phyloP scores from a whole-genome alignment of 2,888 invertebrate genomes.

The Nephrocerus scutellatus region DNA sequence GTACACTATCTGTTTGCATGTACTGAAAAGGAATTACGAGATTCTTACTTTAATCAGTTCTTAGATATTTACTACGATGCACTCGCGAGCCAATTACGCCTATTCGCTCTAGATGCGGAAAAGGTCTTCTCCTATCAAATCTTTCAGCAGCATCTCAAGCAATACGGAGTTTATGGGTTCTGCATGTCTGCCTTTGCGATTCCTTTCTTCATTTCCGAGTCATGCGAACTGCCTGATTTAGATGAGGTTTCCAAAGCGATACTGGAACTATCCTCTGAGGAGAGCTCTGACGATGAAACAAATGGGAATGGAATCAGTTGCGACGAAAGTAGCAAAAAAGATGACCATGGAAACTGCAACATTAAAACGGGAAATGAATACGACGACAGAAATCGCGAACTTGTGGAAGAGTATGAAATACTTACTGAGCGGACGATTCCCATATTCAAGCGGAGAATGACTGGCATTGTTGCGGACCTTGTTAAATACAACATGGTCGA shows the following conservation, averaged over 20 bases:
- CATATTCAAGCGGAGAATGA: slow-evolving; percentile 34
- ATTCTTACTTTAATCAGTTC: slow-evolving; percentile 33
- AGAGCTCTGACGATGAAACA: slow-evolving; percentile 1
- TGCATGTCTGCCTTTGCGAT: slow-evolving; percentile 36
- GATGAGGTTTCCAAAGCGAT: slow-evolving; percentile 34
- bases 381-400: slow-evolving; percentile 21
- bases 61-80: slow-evolving; percentile 32
- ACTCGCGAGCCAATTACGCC: slow-evolving; percentile 23
- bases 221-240: slow-evolving; percentile 33
- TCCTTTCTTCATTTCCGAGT: slow-evolving; percentile 35
- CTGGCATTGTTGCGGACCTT: slow-evolving; percentile 31
- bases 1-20: slow-evolving; percentile 37
- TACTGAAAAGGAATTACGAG: slow-evolving; percentile 35
- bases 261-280: slow-evolving; percentile 24
- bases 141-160: slow-evolving; percentile 31
- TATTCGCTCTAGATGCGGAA: slow-evolving; percentile 25
- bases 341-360: slow-evolving; percentile 1
- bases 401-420: slow-evolving; percentile 32
- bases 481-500: no score
- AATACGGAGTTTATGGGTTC: slow-evolving; percentile 34
- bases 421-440: slow-evolving; percentile 33
- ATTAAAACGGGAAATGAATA: slow-evolving; percentile 10
- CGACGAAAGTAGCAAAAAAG: not conserved
- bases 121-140: slow-evolving; percentile 29
- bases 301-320: not conserved